Base-by-base conservation (phyloP, 2,888 invertebrate species). In the Plutella xylostella region DNA sequence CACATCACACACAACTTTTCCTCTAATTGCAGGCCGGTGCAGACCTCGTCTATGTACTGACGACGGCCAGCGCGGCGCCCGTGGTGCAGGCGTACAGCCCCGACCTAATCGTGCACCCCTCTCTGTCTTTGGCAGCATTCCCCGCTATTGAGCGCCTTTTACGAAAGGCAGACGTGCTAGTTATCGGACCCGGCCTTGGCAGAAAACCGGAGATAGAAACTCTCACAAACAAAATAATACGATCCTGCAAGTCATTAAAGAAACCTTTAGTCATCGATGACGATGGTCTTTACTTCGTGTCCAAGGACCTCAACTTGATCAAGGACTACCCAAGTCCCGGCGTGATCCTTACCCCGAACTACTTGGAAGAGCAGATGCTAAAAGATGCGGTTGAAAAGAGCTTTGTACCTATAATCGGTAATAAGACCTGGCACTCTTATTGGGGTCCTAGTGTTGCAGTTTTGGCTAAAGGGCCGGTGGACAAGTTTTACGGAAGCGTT, bases 11-110 rank as follows among this genome's bases (percentile, higher is more conserved):
- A n/a, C n/a, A n/a, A n/a, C n/a, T n/a, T n/a, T n/a, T n/a, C n/a
- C n/a, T n/a, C n/a, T n/a, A n/a, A n/a, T 75, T 70, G 41, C 60
- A 84, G 84, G 88, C 92, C 33, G 98, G 98, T 25, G 92, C 94
- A 19, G 98, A 99, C 73, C 77, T 98, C 46, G 91, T 91, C 0
- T 96, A 97, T 67, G 90, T 99, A 3, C 94, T 98, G 65, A 97
- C 97, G 57, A 88, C 91, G 2, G 87, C 88, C 51, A 90, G 88
- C 48, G 97, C 98, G 2, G 93, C 96, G 0, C 72, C 88, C 6
- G 91, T 96, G 0, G 96, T 99, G 50, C 99, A 99, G 75, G 87
- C 91, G 0, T 98, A 96, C 69, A 96, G 96, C 58, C 98, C 98
- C 0, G 98, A 99, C 65, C 85, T 98, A 17, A 98, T 99, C 57